These are phyloP conservation scores for Biston stratarius DNA, from an alignment of 2,888 invertebrate species.

Conservation along the genomic window DNA sequence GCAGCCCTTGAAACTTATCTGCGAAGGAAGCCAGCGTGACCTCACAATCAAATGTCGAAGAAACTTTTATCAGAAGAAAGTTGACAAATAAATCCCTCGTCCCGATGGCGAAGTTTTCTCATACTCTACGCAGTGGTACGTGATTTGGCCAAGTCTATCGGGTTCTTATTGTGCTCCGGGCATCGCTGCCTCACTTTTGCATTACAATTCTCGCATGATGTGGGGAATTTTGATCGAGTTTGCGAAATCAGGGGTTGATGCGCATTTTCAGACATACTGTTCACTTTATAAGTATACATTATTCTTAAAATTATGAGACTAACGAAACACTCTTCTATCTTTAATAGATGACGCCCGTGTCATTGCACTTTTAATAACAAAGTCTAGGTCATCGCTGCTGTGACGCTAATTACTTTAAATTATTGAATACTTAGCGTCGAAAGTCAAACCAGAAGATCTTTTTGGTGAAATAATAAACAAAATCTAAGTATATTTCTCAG, in stretches of 20 bases:
- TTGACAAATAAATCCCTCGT: slow-evolving; percentile 83
- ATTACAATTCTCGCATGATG: slow-evolving; percentile 37
- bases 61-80: slow-evolving; percentile 83
- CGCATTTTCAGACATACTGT: slow-evolving; percentile 13
- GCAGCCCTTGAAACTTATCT: slow-evolving; percentile 54
- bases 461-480: no score
- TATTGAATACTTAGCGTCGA: no score
- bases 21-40: slow-evolving; percentile 63
- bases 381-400: no score
- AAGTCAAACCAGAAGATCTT: no score
- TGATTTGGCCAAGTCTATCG: slow-evolving; percentile 59
- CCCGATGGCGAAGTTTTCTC: slow-evolving; percentile 72
- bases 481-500: no score
- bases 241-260: slow-evolving; percentile 11
- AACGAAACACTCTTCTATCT: background rate
- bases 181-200: slow-evolving; percentile 36
- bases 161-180: slow-evolving; percentile 50
- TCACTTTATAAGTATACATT: background rate
- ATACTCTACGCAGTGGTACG: slow-evolving; percentile 67
- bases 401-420: no score
- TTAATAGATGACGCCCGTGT: background rate
- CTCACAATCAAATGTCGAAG: slow-evolving; percentile 83
- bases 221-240: slow-evolving; percentile 35
- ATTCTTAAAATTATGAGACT: no score
- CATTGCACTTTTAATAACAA: no score